Conservation (phyloP, 2,113 vertebrate genomes). For the Gadus macrocephalus region DNA sequence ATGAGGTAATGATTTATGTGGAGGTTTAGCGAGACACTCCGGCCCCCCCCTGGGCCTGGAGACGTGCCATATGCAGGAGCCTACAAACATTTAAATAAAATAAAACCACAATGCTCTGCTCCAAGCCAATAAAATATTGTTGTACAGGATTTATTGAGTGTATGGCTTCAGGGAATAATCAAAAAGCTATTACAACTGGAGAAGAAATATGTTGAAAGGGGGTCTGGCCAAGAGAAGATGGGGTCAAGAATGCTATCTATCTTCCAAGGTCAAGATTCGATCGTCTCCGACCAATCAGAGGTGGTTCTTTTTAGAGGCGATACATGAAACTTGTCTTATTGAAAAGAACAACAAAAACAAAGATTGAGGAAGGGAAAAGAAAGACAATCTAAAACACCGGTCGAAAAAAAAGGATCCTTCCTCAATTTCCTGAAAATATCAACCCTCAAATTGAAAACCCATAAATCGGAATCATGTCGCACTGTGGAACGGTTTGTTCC, state of each 20-base stretch:
- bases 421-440: neutral
- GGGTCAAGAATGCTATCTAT: constrained; percentile 23
- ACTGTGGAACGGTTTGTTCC: no score
- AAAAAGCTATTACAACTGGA: constrained; percentile 25
- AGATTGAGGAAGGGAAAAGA: neutral
- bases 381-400: neutral
- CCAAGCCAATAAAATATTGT: no score
- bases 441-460: neutral
- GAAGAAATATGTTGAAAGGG: constrained; percentile 12
- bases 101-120: no score
- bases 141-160: no score
- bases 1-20: no score
- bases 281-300: neutral
- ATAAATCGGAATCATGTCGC: no score
- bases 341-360: neutral
- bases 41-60: no score
- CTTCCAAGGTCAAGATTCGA: constrained; percentile 10
- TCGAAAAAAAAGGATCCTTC: no score
- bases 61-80: no score
- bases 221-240: constrained; percentile 24
- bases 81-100: no score
- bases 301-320: neutral
- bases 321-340: neutral
- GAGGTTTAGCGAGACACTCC: no score
- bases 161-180: constrained; percentile 31